Percentiles rank a stretch among this genome's conserved stretches.
Conservation (phyloP, 2,888 invertebrate species). For the Lobophora halterata region DNA sequence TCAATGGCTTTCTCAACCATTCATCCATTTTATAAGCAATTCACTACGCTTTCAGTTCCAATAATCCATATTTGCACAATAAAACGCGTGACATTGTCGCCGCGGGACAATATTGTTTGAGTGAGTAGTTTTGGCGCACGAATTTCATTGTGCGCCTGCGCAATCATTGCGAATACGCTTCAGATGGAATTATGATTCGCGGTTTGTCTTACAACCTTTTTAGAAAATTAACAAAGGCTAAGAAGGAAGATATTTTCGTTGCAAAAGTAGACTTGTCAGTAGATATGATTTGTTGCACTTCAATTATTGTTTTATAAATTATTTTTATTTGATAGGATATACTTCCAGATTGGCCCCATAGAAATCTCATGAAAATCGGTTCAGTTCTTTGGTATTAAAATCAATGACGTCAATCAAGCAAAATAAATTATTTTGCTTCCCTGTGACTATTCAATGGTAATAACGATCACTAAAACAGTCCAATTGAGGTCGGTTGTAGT, state of each 20-base stretch:
- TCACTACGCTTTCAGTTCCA: slow-evolving; percentile 64
- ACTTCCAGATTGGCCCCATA: no score
- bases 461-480: no score
- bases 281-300: no score
- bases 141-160: slow-evolving; percentile 12
- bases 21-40: slow-evolving; percentile 63
- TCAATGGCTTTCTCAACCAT: slow-evolving; percentile 50
- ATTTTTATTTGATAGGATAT: no score
- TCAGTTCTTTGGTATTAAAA: no score
- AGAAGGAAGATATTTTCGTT: background rate
- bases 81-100: slow-evolving; percentile 46
- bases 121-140: slow-evolving; percentile 19
- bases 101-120: slow-evolving; percentile 11
- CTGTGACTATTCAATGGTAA: no score
- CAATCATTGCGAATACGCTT: slow-evolving; percentile 16
- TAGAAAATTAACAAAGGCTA: background rate
- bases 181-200: slow-evolving; percentile 12
- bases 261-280: no score
- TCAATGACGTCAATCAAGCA: no score
- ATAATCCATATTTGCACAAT: slow-evolving; percentile 54
- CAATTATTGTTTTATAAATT: no score
- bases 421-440: no score
- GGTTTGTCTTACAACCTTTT: slow-evolving; percentile 18
- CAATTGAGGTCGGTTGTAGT: no score
- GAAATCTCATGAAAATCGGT: no score